These are phyloP conservation scores for Theropithecus gelada DNA, from an alignment of 2,113 vertebrate species.

Conservation along the genomic window DNA sequence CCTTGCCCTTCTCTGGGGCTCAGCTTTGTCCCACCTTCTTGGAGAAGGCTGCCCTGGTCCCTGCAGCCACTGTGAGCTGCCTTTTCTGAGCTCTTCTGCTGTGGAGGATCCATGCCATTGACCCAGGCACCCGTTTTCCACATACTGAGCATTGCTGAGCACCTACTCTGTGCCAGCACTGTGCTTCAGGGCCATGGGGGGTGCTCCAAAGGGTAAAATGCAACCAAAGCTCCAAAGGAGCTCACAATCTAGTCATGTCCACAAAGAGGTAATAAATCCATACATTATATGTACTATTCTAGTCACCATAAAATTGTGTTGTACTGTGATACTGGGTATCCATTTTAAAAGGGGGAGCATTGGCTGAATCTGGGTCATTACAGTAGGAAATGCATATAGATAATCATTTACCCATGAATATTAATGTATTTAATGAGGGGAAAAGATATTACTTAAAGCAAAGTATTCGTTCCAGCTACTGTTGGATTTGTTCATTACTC, in stretches of 20 bases:
- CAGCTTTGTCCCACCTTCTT: neutral
- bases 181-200: neutral
- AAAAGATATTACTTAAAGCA: slow-evolving; percentile 63
- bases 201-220: neutral
- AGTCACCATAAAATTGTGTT: neutral
- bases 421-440: slow-evolving; percentile 63
- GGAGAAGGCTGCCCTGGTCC: neutral
- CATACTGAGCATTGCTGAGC: neutral
- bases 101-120: fast-evolving
- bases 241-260: neutral
- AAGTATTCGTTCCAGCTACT: slow-evolving; percentile 21
- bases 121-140: fast-evolving
- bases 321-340: neutral
- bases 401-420: slow-evolving; percentile 68
- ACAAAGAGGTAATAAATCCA: neutral
- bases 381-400: slow-evolving; percentile 54
- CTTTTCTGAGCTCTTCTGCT: neutral
- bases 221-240: neutral
- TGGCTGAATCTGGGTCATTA: slow-evolving; percentile 58
- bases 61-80: neutral
- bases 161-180: neutral
- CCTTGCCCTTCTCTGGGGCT: neutral
- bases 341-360: neutral
- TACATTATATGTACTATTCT: neutral
- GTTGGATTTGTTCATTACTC: slow-evolving; percentile 42